Conservation (phyloP, 1,140 invertebrate genomes). For the Lepidostoma basale region DNA sequence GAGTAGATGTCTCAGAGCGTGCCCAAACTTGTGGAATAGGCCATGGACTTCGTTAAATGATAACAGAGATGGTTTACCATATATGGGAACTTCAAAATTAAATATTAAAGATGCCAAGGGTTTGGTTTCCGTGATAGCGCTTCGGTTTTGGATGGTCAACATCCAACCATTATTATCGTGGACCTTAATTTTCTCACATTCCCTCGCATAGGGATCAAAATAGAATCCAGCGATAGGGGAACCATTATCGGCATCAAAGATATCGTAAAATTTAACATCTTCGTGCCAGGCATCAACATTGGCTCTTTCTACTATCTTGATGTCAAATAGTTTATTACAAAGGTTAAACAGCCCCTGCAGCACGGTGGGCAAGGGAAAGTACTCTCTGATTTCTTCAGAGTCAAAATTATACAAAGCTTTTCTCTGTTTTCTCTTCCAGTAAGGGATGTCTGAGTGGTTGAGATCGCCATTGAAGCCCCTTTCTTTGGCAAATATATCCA, state of each 20-base stretch:
- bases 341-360: slow-evolving; percentile 77
- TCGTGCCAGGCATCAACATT: slow-evolving; percentile 79
- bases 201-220: slow-evolving; percentile 79
- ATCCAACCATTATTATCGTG: slow-evolving; percentile 71
- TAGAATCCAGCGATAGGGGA: slow-evolving; percentile 80
- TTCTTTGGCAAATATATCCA: slow-evolving; percentile 78
- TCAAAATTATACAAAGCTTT: slow-evolving; percentile 69
- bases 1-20: slow-evolving; percentile 80
- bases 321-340: slow-evolving; percentile 77
- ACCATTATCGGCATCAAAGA: slow-evolving; percentile 73
- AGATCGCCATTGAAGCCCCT: slow-evolving; percentile 74
- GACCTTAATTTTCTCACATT: slow-evolving; percentile 65
- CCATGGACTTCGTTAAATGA: slow-evolving; percentile 75
- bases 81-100: slow-evolving; percentile 72
- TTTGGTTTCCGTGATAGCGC: slow-evolving; percentile 63
- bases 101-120: slow-evolving; percentile 83
- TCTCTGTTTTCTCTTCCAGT: slow-evolving; percentile 79
- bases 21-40: slow-evolving; percentile 86
- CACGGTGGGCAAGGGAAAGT: slow-evolving; percentile 83
- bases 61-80: slow-evolving; percentile 72
- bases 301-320: slow-evolving; percentile 76
- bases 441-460: slow-evolving; percentile 85
- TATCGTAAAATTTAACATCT: slow-evolving; percentile 83
- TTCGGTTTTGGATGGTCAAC: slow-evolving; percentile 71
- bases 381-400: slow-evolving; percentile 75